Evolutionary conservation across 2,113 vertebrate species (phyloP).

Genomic region (mouse (Mus musculus)): DNA sequence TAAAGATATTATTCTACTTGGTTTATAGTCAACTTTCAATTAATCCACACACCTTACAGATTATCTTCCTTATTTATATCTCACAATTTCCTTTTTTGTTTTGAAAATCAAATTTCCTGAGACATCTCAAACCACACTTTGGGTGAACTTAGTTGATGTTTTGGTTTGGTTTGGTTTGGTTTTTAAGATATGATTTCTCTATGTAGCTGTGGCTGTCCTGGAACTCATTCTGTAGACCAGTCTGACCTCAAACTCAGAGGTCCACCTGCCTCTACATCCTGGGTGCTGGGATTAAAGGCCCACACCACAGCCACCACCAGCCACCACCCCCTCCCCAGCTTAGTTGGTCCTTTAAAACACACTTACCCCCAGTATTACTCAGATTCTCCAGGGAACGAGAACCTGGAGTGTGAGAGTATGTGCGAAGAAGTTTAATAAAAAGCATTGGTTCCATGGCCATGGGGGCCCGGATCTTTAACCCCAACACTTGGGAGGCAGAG

Average conservation of each 20-base stretch:
- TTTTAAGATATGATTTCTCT: not conserved
- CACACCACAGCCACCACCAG: too few relatives aligned
- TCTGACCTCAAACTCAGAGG: not conserved
- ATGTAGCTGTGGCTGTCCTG: not conserved
- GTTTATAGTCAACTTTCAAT: constrained; percentile 29
- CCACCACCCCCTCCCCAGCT: not conserved
- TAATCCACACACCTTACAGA: constrained; percentile 15
- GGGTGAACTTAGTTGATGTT: constrained; percentile 30
- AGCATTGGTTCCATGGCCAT: not conserved
- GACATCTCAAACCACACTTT: constrained; percentile 54
- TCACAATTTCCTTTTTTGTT: not conserved
- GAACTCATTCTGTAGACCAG: not conserved
- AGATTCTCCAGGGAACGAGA: not conserved
- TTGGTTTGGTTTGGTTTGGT: not conserved
- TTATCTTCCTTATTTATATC: constrained; percentile 9
- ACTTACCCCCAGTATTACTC: not conserved
- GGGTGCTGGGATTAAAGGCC: not conserved
- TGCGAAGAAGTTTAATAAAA: not conserved
- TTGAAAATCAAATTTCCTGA: constrained; percentile 21
- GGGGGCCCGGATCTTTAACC: not conserved
- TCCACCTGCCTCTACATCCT: not conserved
- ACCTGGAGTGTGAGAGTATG: not conserved
- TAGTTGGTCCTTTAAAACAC: constrained; percentile 1
- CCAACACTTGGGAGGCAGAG: not conserved
- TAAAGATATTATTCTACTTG: not conserved